These are phyloP conservation scores for Nemapogon koenigi DNA, from an alignment of 2,888 invertebrate genomes.

Conservation along the genomic window DNA sequence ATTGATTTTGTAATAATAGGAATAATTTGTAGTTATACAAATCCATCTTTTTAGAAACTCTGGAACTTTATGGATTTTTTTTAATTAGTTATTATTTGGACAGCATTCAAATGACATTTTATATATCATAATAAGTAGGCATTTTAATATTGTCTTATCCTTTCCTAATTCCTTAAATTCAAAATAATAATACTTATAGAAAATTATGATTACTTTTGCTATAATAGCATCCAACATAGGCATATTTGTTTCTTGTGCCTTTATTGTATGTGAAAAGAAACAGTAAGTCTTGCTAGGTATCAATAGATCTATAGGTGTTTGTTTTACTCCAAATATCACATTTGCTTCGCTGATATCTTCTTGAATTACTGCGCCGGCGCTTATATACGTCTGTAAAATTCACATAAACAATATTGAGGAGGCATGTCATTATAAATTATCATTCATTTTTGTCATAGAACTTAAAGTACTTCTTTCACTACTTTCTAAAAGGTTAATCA, in stretches of 20 bases:
- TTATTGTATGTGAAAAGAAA: conserved; percentile 99
- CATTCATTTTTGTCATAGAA: neutral
- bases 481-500: no score
- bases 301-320: conserved; percentile 88
- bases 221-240: conserved; percentile 93
- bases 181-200: no score
- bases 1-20: no score
- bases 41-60: no score
- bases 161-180: no score
- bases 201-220: conserved; percentile 85
- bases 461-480: no score
- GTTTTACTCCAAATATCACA: conserved; percentile 97
- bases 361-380: conserved; percentile 90
- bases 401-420: neutral
- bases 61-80: no score
- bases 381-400: conserved; percentile 78
- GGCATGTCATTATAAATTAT: neutral
- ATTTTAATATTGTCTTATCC: no score
- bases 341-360: conserved; percentile 97
- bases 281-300: conserved; percentile 98
- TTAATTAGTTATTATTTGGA: no score
- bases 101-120: no score
- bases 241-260: conserved; percentile 99
- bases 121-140: no score
- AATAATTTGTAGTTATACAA: no score